phyloP scores from a whole-genome alignment of 1,140 invertebrate species.

The Drosophila mayri region DNA sequence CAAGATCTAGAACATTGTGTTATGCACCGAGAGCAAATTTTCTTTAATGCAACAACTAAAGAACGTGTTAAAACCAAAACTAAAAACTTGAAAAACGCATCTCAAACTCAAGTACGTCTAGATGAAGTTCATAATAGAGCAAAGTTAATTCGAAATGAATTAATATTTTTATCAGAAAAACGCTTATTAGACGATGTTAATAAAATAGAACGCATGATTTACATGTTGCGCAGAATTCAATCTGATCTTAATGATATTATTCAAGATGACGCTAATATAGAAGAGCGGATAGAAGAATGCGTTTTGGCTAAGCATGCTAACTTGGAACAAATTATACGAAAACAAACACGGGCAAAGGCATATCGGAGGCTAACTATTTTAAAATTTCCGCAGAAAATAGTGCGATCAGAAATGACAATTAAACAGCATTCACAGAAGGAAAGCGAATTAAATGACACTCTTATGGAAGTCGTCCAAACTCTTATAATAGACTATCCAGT shows the following conservation, averaged over 20 bases:
- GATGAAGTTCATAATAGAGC: constrained; percentile 87
- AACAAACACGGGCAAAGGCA: constrained; percentile 87
- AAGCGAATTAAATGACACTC: constrained; percentile 85
- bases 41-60: constrained; percentile 86
- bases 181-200: constrained; percentile 52
- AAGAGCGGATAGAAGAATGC: constrained; percentile 76
- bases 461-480: constrained; percentile 86
- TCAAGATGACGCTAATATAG: constrained; percentile 85
- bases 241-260: constrained; percentile 85
- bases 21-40: constrained; percentile 89
- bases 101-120: constrained; percentile 81
- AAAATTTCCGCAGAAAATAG: constrained; percentile 65
- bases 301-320: constrained; percentile 85
- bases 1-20: constrained; percentile 91
- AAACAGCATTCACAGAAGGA: constrained; percentile 86
- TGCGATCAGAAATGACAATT: constrained; percentile 84
- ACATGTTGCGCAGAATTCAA: constrained; percentile 58
- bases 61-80: constrained; percentile 85
- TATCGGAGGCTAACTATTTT: constrained; percentile 86
- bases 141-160: constrained; percentile 86
- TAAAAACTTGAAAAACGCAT: constrained; percentile 68
- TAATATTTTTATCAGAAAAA: constrained; percentile 56
- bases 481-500: constrained; percentile 87
- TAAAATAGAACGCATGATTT: constrained; percentile 73
- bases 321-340: constrained; percentile 87